Percentiles rank a stretch among this genome's conserved stretches.
Evolutionary conservation across 2,797 vertebrate species (phyloP).

Genomic region (Siniperca obscura): DNA sequence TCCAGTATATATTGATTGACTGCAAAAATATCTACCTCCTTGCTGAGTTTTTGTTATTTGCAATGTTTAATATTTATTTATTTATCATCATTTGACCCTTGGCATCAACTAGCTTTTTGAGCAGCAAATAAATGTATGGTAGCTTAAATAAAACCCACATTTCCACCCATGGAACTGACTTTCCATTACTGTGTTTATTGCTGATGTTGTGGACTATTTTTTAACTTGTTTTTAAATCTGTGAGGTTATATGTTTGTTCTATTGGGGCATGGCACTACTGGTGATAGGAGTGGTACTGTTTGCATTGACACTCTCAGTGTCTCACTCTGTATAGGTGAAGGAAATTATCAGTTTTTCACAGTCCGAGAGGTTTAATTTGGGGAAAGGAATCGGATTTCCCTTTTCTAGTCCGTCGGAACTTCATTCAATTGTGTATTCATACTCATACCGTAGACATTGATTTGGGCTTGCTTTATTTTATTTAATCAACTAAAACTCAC

Average conservation of each 20-base stretch:
- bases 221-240: not conserved
- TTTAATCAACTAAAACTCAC: not conserved
- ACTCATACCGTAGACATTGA: slow-evolving; percentile 46
- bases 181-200: not conserved
- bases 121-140: not conserved
- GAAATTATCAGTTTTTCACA: slow-evolving; percentile 16
- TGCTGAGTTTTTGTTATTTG: not conserved
- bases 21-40: not conserved
- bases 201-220: not conserved
- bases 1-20: not conserved
- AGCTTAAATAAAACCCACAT: not conserved
- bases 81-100: not conserved
- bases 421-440: slow-evolving; percentile 80
- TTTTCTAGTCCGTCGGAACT: slow-evolving; percentile 73
- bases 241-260: not conserved
- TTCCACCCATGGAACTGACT: not conserved
- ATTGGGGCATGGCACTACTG: not conserved
- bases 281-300: not conserved
- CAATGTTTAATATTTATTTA: not conserved
- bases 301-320: not conserved
- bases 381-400: slow-evolving; percentile 69
- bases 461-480: not conserved
- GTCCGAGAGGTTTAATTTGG: slow-evolving; percentile 50
- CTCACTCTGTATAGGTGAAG: not conserved
- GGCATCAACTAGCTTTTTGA: not conserved